Evolutionary conservation across 2,888 invertebrate genomes (phyloP).

Genomic region (Baronia brevicornis): DNA sequence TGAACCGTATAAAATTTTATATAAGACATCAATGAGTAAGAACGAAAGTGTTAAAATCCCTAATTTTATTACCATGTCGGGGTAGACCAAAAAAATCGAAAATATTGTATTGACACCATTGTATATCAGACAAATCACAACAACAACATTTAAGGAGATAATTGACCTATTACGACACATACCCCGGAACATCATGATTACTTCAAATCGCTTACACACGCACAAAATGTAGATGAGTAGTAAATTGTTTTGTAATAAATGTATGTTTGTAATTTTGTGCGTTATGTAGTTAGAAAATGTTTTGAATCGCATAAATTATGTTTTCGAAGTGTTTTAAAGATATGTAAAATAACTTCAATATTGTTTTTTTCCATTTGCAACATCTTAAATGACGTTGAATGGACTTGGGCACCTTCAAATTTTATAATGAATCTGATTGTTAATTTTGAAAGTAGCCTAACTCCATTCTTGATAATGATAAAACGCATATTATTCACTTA

Average conservation of each 20-base stretch:
- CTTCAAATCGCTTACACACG: slow-evolving; percentile 3
- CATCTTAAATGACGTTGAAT: slow-evolving; percentile 4
- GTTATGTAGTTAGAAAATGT: slow-evolving; percentile 2
- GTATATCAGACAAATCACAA: slow-evolving; percentile 5
- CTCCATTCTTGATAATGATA: slow-evolving; percentile 5
- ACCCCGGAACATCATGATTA: slow-evolving; percentile 7
- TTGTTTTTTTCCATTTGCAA: slow-evolving; percentile 4
- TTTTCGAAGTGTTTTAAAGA: slow-evolving; percentile 1
- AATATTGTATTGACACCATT: slow-evolving; percentile 1
- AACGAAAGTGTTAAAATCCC: background rate
- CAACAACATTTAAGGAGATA: slow-evolving; percentile 1
- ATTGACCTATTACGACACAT: slow-evolving; percentile 4
- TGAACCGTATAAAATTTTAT: slow-evolving; percentile 6
- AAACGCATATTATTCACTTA: slow-evolving; percentile 1
- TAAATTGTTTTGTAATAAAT: slow-evolving; percentile 5
- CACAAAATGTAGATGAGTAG: slow-evolving; percentile 4
- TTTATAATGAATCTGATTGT: too few relatives aligned
- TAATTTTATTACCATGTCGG: background rate
- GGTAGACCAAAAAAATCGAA: background rate
- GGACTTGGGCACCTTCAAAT: slow-evolving; percentile 4
- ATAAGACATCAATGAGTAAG: slow-evolving; percentile 1
- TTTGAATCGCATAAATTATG: too few relatives aligned
- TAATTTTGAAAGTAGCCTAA: slow-evolving; percentile 5
- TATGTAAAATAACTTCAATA: slow-evolving; percentile 4
- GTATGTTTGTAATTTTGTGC: slow-evolving; percentile 2